A percentile compares a stretch with the other conserved stretches of the same genome.
phyloP scores from a whole-genome alignment of 2,888 invertebrate species.

The Dascillus cervinus region DNA sequence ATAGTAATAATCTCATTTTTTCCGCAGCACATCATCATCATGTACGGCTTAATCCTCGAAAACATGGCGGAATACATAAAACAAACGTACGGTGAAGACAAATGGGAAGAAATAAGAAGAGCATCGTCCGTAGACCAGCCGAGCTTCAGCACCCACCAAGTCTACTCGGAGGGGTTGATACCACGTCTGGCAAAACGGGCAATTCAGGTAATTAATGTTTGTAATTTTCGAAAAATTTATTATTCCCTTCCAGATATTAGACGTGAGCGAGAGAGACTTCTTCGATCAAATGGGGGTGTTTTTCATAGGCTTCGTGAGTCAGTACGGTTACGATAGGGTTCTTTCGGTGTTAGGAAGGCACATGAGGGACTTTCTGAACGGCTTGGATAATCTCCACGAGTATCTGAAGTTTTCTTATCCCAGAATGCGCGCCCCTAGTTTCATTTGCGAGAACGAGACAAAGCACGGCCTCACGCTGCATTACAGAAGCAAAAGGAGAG shows the following conservation, averaged over 20 bases:
- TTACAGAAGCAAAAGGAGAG: constrained; percentile 85
- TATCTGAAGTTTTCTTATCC: constrained; percentile 95
- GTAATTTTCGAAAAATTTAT: background rate
- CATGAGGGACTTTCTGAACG: constrained; percentile 93
- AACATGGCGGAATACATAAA: constrained; percentile 90
- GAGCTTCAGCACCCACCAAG: constrained; percentile 84
- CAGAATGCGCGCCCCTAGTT: constrained; percentile 85
- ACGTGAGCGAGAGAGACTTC: constrained; percentile 81
- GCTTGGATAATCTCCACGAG: constrained; percentile 93
- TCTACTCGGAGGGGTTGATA: constrained; percentile 85
- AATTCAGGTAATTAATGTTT: constrained; percentile 56
- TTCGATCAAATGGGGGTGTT: constrained; percentile 93
- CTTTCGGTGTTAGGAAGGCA: constrained; percentile 85
- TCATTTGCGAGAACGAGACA: constrained; percentile 94
- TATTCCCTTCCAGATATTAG: constrained; percentile 59
- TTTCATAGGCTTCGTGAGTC: constrained; percentile 88
- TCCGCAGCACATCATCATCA: too few relatives aligned
- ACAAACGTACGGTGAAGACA: constrained; percentile 87
- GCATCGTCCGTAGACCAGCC: constrained; percentile 82
- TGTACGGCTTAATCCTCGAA: constrained; percentile 95
- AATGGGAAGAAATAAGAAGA: constrained; percentile 85
- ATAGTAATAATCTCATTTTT: too few relatives aligned
- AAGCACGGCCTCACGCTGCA: constrained; percentile 87
- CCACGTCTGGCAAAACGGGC: constrained; percentile 78
- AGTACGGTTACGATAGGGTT: constrained; percentile 91